These are phyloP conservation scores for Venustoraphidia nigricollis DNA, from an alignment of 2,888 invertebrate genomes.

Conservation along the genomic window DNA sequence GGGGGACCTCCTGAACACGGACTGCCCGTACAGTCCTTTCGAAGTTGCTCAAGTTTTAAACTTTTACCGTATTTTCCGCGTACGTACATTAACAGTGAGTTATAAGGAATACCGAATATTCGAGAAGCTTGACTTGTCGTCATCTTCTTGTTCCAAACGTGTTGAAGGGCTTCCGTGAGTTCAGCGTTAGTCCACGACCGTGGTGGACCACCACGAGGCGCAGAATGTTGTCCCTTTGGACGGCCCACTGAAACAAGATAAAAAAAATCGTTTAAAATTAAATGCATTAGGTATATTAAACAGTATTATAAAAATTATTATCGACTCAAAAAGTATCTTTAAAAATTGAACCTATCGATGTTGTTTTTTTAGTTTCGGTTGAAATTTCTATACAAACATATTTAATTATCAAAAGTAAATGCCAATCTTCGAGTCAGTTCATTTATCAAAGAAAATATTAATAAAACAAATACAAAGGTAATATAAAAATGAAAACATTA, in stretches of 20 bases:
- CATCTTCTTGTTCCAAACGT: conserved; percentile 94
- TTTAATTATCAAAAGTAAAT: too few species aligned
- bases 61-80: conserved; percentile 88
- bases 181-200: conserved; percentile 88
- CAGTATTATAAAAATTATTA: too few species aligned
- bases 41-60: conserved; percentile 69
- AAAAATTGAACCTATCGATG: too few species aligned
- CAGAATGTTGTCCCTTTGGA: conserved; percentile 83
- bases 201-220: conserved; percentile 79
- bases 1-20: conserved; percentile 43
- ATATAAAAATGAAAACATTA: too few species aligned
- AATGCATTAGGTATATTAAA: neutral
- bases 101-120: conserved; percentile 87
- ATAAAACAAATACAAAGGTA: too few species aligned
- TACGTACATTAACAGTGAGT: conserved; percentile 82
- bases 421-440: too few species aligned
- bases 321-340: too few species aligned
- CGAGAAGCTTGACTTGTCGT: conserved; percentile 83
- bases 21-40: conserved; percentile 77
- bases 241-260: conserved; percentile 44
- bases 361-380: too few species aligned
- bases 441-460: too few species aligned
- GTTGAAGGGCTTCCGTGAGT: conserved; percentile 76
- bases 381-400: too few species aligned
- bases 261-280: conserved; percentile 3